These are phyloP conservation scores for Ibidorhyncha struthersii DNA, from an alignment of 2,113 vertebrate genomes.

Conservation along the genomic window DNA sequence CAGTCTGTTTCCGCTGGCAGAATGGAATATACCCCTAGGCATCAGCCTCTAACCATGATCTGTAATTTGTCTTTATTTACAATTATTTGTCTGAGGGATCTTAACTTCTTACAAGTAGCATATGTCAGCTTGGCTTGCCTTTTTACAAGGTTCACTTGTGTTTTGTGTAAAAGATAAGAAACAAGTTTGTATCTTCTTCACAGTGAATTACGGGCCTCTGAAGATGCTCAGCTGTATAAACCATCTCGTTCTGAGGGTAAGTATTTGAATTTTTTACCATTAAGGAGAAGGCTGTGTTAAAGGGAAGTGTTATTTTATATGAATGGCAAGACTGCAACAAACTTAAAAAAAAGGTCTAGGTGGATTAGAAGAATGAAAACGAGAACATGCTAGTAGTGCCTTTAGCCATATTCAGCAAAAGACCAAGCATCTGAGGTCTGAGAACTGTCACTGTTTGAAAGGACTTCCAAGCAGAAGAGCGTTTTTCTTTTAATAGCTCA, in stretches of 20 bases:
- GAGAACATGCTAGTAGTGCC: not conserved
- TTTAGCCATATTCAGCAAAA: not conserved
- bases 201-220: conserved; percentile 50
- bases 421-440: not conserved
- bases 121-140: not conserved
- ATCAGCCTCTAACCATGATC: not conserved
- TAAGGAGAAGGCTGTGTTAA: not conserved
- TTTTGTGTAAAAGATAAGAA: not conserved
- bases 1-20: not conserved
- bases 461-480: not conserved
- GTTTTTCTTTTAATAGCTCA: not conserved
- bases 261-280: not conserved
- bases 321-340: not conserved
- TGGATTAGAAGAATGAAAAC: not conserved
- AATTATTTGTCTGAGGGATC: not conserved
- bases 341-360: not conserved
- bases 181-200: not conserved
- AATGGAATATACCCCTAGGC: not conserved
- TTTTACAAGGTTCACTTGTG: not conserved
- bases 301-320: not conserved
- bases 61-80: not conserved
- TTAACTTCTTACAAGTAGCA: not conserved
- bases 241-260: conserved; percentile 51
- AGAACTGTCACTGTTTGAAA: not conserved
- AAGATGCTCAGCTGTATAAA: conserved; percentile 22